phyloP scores from a whole-genome alignment of 2,113 vertebrate species.

The Xenotilapia longispinis region DNA sequence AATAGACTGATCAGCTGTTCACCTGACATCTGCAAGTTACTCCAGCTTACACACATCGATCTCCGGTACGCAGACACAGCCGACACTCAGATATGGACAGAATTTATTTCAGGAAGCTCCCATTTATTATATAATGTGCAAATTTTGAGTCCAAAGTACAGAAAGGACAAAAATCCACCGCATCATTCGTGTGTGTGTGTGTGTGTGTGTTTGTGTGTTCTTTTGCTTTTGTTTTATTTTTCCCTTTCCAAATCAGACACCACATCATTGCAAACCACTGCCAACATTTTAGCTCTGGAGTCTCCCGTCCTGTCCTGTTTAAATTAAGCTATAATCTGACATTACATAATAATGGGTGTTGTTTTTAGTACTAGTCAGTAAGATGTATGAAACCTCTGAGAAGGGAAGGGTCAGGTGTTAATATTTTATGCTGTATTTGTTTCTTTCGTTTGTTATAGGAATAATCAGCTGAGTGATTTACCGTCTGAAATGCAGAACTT shows the following conservation, averaged over 20 bases:
- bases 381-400: background rate
- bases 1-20: conserved; percentile 82
- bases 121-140: background rate
- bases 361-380: background rate
- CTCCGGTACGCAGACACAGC: background rate
- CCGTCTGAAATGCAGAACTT: conserved; percentile 82
- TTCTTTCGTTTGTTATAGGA: conserved; percentile 67
- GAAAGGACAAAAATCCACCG: background rate
- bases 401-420: background rate
- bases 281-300: background rate
- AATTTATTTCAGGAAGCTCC: background rate
- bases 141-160: background rate
- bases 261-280: background rate
- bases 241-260: background rate
- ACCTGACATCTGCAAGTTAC: conserved; percentile 74
- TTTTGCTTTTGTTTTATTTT: background rate
- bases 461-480: conserved; percentile 83
- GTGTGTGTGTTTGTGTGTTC: background rate
- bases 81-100: background rate
- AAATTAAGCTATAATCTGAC: background rate
- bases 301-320: background rate
- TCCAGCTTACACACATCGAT: conserved; percentile 79
- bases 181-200: background rate
- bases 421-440: background rate
- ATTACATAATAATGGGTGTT: background rate